Base-by-base conservation (phyloP, 2,113 vertebrate species). In the Dicrurus megarhynchus region DNA sequence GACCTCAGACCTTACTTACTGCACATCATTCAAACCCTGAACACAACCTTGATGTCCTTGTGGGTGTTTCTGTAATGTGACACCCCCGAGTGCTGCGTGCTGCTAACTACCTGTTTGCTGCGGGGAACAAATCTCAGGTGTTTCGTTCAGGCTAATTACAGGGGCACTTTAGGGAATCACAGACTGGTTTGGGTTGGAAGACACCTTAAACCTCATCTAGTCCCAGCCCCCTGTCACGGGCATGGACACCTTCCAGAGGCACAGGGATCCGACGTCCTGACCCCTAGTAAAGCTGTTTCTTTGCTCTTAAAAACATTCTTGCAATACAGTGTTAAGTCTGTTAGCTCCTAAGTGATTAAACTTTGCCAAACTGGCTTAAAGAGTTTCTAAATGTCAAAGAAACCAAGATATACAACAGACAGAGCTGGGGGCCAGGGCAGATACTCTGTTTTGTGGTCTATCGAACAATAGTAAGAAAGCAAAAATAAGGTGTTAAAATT, bases 31-130 rank as follows among this genome's bases (percentile, higher is more conserved):
- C 27, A 60, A 55, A 53, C 5, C 23, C 49, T 33, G 30, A 28
- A 27, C 53, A 39, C 33, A 28, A 7, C 30, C 10, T 6, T 4
- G 21, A 6, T 57, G 35, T 57, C 41, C 56, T 16, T 2, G 35
- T 7, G 65, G 10, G 32, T n/a, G 44, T 12, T 35, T 39, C 46
- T 5, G 1, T 37, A 41, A 20, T 0, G 16, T 12, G 13, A 35
- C 61, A 8, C 6, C 35, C 41, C 69, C 0, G 16, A 21, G 37
- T 11, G 60, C 70, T 50, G 32, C 5, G 19, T 49, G 61, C 46
- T 26, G 69, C 59, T 60, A 35, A 76, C 32, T 35, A 8, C 11
- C 39, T 16, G 2, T 20, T 39, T 39, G 6, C 68, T 59, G 70
- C 3, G 1, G 17, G 4, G 32, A 39, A 41, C 47, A 12, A 14